Percentiles rank a stretch among this genome's conserved stretches.
These are phyloP conservation scores for Monodelphis domestica DNA, from an alignment of 2,797 vertebrate species.

Conservation along the genomic window DNA sequence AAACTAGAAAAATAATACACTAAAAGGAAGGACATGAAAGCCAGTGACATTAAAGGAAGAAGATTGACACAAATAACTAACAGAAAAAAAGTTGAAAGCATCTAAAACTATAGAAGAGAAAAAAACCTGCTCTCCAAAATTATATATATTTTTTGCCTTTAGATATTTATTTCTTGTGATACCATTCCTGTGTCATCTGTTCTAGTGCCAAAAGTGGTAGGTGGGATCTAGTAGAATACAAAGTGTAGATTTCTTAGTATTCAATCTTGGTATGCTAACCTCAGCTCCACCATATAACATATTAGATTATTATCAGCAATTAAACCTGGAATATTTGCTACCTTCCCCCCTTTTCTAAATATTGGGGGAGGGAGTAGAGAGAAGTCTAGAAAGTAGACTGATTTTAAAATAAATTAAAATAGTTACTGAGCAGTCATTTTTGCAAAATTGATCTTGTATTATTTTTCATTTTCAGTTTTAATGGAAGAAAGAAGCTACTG, in stretches of 20 bases:
- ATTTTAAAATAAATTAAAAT: constrained; percentile 55
- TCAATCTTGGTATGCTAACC: constrained; percentile 11
- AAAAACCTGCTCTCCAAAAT: neutral
- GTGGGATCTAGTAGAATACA: constrained; percentile 68
- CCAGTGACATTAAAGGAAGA: neutral
- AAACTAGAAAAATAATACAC: neutral
- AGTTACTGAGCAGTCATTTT: constrained; percentile 26
- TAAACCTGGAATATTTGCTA: neutral
- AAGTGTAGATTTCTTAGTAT: constrained; percentile 21
- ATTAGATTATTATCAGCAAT: neutral
- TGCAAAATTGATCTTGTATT: constrained; percentile 54
- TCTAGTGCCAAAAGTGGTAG: constrained; percentile 53
- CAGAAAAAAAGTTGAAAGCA: neutral
- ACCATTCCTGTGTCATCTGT: constrained; percentile 59
- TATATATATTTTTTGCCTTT: neutral
- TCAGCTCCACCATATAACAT: constrained; percentile 20
- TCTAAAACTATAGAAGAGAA: neutral
- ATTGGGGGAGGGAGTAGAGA: neutral
- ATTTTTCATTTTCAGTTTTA: constrained; percentile 17
- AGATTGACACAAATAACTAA: neutral
- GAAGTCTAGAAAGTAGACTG: constrained; percentile 41
- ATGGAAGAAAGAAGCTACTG: neutral
- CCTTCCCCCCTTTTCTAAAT: constrained; percentile 47
- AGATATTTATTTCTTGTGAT: constrained; percentile 36
- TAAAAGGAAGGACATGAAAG: neutral